Base-by-base conservation (phyloP, 2,888 invertebrate species). In the Muscina levida region DNA sequence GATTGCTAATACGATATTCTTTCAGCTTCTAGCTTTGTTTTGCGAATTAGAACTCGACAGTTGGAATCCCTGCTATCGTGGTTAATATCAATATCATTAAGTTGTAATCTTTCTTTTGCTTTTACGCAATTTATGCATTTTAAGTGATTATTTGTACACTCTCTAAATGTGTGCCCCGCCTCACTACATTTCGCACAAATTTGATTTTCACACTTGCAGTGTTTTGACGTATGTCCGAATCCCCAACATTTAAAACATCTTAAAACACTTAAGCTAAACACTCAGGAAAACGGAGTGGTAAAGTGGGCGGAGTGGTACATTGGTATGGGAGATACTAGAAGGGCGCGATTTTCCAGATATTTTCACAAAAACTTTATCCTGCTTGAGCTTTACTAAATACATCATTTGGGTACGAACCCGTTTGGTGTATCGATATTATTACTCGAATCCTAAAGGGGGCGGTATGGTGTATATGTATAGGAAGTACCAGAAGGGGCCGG, bases 171-270 rank as follows among this genome's bases (percentile, higher is more conserved):
- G 46, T 71, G 51, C 2, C 71, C 72, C 1, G 10, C 26, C 39
- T 66, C 77, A 31, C 71, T 48, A 15, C 77, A 72, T 39, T 70
- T 72, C 1, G 56, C 77, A 26, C 73, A 73, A 13, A 46, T 62
- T 6, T 62, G 31, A 1, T 51, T 11, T 37, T 67, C 71, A 51
- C 59, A 62, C 15, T 24, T 83, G 51, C 73, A 81, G 2, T 48
- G 17, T 53, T 57, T 77, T 1, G 74, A 57, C 19, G 11, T 75
- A 37, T 76, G 78, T 26, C 80, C 76, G 31, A 82, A 78, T 15
- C 70, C 70, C 53, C 70, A 77, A 26, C 83, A 79, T 15, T 77
- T 80, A 44, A 31, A 83, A 59, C n/a, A n/a, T n/a, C n/a, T n/a
- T n/a, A n/a, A n/a, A n/a, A n/a, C n/a, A n/a, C n/a, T n/a, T n/a